These are phyloP conservation scores for Saccopteryx leptura DNA, from an alignment of 2,113 vertebrate genomes.

Conservation along the genomic window DNA sequence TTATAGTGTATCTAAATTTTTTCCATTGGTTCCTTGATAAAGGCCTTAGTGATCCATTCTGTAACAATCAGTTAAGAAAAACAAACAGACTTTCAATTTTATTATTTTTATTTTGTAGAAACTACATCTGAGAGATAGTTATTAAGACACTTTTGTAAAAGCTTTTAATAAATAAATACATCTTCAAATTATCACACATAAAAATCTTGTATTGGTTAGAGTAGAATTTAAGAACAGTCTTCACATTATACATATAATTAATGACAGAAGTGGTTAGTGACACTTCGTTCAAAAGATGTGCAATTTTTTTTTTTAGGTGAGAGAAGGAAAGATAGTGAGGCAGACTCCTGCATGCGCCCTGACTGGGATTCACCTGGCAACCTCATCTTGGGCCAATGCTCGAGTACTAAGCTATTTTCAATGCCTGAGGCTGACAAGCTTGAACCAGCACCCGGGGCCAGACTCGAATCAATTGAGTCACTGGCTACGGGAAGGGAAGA, in stretches of 20 bases:
- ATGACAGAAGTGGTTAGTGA: background rate
- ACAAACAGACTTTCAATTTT: background rate
- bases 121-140: conserved; percentile 9
- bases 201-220: background rate
- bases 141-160: conserved; percentile 2
- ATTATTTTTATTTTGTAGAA: conserved; percentile 12
- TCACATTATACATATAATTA: background rate
- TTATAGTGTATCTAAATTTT: background rate
- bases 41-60: background rate
- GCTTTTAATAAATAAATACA: background rate
- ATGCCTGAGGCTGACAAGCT: too few relatives aligned
- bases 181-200: conserved; percentile 38
- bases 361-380: too few relatives aligned
- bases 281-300: conserved; percentile 33
- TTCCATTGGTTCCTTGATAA: background rate
- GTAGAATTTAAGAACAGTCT: background rate
- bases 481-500: too few relatives aligned
- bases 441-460: too few relatives aligned
- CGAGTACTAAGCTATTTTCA: too few relatives aligned
- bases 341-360: too few relatives aligned
- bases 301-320: background rate
- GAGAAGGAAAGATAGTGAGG: too few relatives aligned
- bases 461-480: too few relatives aligned
- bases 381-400: too few relatives aligned
- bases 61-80: conserved; percentile 5